These are phyloP conservation scores for Agrochola circellaris DNA, from an alignment of 2,888 invertebrate species.

Conservation along the genomic window DNA sequence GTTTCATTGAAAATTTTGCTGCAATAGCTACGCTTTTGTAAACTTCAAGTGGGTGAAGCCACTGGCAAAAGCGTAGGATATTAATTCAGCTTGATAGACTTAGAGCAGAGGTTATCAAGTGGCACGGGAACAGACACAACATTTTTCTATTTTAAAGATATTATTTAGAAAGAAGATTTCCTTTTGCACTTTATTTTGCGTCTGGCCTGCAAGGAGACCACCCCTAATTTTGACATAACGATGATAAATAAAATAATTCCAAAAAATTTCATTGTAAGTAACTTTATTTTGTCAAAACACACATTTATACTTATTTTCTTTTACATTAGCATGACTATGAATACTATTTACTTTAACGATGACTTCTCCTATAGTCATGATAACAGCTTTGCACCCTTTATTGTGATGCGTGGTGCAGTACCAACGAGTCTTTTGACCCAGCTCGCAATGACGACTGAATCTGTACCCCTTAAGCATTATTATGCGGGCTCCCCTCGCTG, in stretches of 20 bases:
- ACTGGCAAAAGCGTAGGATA: too few species aligned
- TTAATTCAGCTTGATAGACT: too few species aligned
- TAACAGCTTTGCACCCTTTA: constrained; percentile 33
- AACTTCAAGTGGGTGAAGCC: too few species aligned
- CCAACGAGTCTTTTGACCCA: constrained; percentile 31
- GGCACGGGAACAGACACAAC: too few species aligned
- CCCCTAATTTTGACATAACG: not conserved
- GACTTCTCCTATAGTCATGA: constrained; percentile 7
- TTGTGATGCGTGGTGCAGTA: constrained; percentile 27
- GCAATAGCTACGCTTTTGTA: too few species aligned
- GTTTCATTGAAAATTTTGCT: too few species aligned
- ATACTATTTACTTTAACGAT: constrained; percentile 12
- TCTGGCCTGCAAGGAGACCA: too few species aligned
- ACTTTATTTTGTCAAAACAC: constrained; percentile 6
- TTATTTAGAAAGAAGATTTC: too few species aligned
- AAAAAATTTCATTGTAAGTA: not conserved
- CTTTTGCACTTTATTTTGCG: too few species aligned
- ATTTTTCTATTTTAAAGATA: too few species aligned
- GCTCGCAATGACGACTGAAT: constrained; percentile 20
- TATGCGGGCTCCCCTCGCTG: constrained; percentile 12
- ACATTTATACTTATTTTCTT: not conserved
- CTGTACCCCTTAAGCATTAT: constrained; percentile 24
- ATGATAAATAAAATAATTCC: not conserved
- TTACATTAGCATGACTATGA: constrained; percentile 18
- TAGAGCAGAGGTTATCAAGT: too few species aligned